Evolutionary conservation across 1,140 invertebrate species (phyloP), one percentile per base, ranked within the genome.

Genomic region (Hydropsyche tenuis): DNA sequence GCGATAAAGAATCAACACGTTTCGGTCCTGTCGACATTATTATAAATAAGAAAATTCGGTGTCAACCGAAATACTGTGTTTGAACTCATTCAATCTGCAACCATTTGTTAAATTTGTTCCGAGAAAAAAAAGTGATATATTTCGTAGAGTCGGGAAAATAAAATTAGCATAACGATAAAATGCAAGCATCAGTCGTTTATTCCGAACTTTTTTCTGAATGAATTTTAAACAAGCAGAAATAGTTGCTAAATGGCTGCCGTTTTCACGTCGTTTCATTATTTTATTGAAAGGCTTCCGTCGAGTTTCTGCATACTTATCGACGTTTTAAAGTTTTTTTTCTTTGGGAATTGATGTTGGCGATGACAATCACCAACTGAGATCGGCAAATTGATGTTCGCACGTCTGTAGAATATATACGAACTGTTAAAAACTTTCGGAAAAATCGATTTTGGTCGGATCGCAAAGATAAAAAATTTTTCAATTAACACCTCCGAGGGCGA

Each of bases 381-480:
- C 48, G 48, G 20, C 20, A 53, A 53, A 53, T 53, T 53, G 48
- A 20, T 5, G 20, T 18, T 18, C 12, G 16, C 46, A 53, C 7
- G 48, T 53, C 48, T 20, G 9, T 53, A 20, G 48, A 53, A 53
- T 53, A 53, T 53, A 53, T 53, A 53, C 20, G 16, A 53, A 27
- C 60, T 11, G 53, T 60, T 11, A 11, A 23, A 7, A 6, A 1
- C 43, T 65, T 65, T 43, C 1, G 18, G 1, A 66, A 66, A 66
- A 66, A 66, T 66, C 37, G 42, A 66, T 66, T 66, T 66, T 12
- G 30, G 4, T 12, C 66, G 46, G 42, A 53, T 18, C 66, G 46
- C 18, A 23, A 25, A 56, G 68, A 70, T 70, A 70, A 70, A 70
- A 27, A 51, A 48, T 3, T 7, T 51, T 70, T 56, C 68, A 70